phyloP scores from a whole-genome alignment of 1,140 invertebrate genomes.

The Zophobas atratus region DNA sequence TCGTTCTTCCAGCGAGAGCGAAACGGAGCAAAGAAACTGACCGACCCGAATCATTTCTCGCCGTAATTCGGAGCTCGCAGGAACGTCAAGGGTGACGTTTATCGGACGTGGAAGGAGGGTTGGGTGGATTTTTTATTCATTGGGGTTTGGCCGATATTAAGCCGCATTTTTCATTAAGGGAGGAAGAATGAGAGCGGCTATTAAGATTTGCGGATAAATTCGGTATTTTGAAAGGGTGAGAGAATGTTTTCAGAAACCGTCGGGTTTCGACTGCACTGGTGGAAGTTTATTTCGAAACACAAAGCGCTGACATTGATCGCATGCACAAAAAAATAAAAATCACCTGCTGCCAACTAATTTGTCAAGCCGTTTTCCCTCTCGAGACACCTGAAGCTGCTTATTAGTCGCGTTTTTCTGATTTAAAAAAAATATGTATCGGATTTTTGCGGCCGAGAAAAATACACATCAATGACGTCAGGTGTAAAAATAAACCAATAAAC shows the following conservation, averaged over 20 bases:
- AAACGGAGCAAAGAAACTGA: background rate
- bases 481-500: slow-evolving; percentile 34
- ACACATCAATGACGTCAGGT: slow-evolving; percentile 17
- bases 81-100: background rate
- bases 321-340: no score
- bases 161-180: no score
- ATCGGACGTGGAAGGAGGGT: background rate
- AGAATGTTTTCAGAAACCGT: no score
- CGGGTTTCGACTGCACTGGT: background rate
- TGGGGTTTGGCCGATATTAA: background rate
- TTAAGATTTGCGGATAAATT: no score
- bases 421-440: no score
- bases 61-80: background rate
- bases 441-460: background rate
- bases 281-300: background rate
- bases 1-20: background rate
- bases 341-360: background rate
- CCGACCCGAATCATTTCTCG: background rate
- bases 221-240: no score
- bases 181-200: no score
- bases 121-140: background rate
- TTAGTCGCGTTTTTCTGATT: no score
- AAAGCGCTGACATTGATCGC: no score
- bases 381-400: no score
- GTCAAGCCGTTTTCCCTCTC: background rate